phyloP scores from a whole-genome alignment of 35 echinoderm and acorn worm species.

The Heliocidaris erythrogramma region DNA sequence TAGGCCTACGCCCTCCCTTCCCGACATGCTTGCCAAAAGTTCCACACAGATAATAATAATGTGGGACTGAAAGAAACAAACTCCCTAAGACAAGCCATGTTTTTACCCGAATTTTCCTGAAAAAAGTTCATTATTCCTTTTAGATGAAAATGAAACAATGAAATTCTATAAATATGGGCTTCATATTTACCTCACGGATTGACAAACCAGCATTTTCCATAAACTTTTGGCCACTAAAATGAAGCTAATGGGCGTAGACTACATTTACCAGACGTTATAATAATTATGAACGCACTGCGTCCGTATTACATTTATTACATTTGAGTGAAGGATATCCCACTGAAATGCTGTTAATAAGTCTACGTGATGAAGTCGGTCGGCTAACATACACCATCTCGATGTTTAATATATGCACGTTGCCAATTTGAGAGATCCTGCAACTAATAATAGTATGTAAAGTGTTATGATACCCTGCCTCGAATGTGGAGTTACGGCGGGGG shows the following conservation, averaged over 20 bases:
- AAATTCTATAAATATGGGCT: neutral
- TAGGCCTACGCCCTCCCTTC: too few relatives aligned
- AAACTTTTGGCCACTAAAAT: neutral
- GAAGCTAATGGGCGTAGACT: neutral
- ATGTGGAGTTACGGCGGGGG: too few relatives aligned
- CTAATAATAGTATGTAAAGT: too few relatives aligned
- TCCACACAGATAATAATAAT: neutral
- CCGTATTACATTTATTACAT: too few relatives aligned
- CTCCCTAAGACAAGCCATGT: neutral
- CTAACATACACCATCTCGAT: too few relatives aligned
- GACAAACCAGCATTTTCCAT: conserved; percentile 24
- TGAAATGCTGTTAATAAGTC: neutral
- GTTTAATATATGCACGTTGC: too few relatives aligned
- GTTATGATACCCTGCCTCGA: too few relatives aligned
- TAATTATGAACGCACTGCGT: neutral
- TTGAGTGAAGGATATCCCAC: too few relatives aligned
- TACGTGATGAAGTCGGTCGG: too few relatives aligned
- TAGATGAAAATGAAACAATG: neutral
- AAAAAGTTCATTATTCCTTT: neutral
- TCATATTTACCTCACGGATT: conserved; percentile 19
- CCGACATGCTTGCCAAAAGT: too few relatives aligned
- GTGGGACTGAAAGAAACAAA: neutral
- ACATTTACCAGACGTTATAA: neutral
- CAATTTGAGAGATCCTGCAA: too few relatives aligned
- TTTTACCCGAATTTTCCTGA: neutral